Evolutionary conservation across 2,113 vertebrate genomes (phyloP), one percentile per base, ranked within the genome.

Genomic region (Galbula dea): DNA sequence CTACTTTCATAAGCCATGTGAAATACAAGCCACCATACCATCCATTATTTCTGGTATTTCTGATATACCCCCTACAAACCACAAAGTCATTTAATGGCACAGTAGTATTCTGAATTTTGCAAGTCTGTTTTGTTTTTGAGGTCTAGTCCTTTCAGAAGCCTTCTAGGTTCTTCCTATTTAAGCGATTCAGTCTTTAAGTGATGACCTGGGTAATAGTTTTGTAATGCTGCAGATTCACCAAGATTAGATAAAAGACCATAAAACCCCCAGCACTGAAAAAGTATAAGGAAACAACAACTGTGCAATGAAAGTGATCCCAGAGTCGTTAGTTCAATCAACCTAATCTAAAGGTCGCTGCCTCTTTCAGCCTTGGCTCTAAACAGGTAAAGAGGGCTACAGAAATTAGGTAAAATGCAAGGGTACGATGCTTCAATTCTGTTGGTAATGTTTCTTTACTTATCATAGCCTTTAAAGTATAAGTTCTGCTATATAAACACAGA

Each of bases 381-480:
- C 4, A 48, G 43, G 4, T 4, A 16, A 15, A 29, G 30, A 17
- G 5, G 7, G 19, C 54, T 45, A 73, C 6, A 58, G 67, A 76
- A 73, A 11, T 15, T 21, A n/a, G 2, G 17, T n/a, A 52, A 71
- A 69, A 46, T 4, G 17, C 34, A 74, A 74, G 7, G 16, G 13
- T 21, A 9, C 0, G 15, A 69, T 14, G 24, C 24, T 32, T 45
- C 46, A 30, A 1, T 32, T 41, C 37, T 0, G 2, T 2, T 21
- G 36, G 8, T 45, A 45, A 62, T 0, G 16, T 9, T n/a, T 26
- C 24, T 77, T 20, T n/a, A 69, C 13, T 43, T 11, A 15, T 4
- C 17, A 13, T 2, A 69, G 30, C 62, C 19, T n/a, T 41, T 20
- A 3, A 3, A 37, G 11, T 8, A n/a, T 0, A 59, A 14, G 3